phyloP scores from a whole-genome alignment of 2,797 vertebrate species.

The Dryobates pubescens region DNA sequence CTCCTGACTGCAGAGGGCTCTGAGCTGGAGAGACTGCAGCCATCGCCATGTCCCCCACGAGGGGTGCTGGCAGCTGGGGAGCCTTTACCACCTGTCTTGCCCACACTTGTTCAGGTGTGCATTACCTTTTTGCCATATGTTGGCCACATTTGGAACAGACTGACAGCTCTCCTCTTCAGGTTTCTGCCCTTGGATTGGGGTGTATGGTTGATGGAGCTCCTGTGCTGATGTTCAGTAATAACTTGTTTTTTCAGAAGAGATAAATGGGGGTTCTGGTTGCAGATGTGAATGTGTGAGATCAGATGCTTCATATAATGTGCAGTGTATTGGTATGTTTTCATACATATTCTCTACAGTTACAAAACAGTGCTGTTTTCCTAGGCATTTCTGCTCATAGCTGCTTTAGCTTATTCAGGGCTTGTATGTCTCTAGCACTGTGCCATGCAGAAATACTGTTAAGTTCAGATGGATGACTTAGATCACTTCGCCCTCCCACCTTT shows the following conservation, averaged over 20 bases:
- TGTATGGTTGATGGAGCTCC: rapidly evolving
- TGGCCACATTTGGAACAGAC: not conserved
- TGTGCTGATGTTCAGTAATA: rapidly evolving
- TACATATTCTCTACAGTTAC: not conserved
- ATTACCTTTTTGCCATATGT: not conserved
- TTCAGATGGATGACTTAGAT: not conserved
- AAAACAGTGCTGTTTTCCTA: not conserved
- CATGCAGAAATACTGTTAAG: not conserved
- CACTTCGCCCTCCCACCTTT: rapidly evolving
- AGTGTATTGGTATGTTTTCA: not conserved
- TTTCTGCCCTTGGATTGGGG: not conserved
- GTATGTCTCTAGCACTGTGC: not conserved
- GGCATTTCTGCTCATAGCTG: not conserved
- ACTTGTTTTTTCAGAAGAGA: not conserved
- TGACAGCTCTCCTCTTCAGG: not conserved
- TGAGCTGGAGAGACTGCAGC: not conserved
- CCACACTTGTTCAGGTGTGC: not conserved
- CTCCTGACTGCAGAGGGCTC: rapidly evolving
- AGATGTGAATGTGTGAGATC: not conserved
- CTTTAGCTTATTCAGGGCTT: not conserved
- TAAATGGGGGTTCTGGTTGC: not conserved
- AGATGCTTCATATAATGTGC: not conserved
- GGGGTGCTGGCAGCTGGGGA: rapidly evolving
- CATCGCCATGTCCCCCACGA: rapidly evolving
- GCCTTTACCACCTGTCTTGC: not conserved